A percentile compares a stretch with the other conserved stretches of the same genome.
phyloP scores from a whole-genome alignment of 2,888 invertebrate genomes.

The Stenchaetothrips biformis region DNA sequence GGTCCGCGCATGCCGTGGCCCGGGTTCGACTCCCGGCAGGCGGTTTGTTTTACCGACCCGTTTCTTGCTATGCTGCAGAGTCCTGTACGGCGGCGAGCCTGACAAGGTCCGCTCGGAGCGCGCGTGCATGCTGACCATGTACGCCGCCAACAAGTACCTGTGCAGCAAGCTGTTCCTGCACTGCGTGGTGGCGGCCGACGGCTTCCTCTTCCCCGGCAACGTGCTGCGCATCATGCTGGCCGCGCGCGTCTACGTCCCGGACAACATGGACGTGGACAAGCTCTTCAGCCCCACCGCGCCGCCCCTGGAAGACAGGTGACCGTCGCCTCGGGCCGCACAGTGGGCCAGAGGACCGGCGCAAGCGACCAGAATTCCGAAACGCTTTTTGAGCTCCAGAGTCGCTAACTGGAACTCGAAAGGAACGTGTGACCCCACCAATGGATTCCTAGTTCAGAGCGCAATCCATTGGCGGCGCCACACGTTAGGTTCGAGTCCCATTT shows the following conservation, averaged over 20 bases:
- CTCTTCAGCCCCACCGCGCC: not conserved
- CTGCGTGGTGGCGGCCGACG: conserved; percentile 62
- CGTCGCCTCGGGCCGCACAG: not conserved
- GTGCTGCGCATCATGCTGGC: conserved; percentile 61
- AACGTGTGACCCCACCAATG: too few relatives aligned
- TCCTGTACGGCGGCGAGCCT: conserved; percentile 59
- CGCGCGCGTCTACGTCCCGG: conserved; percentile 39
- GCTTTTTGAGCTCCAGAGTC: too few relatives aligned
- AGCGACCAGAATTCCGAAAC: too few relatives aligned
- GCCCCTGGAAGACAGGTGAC: not conserved
- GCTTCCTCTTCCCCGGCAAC: conserved; percentile 58
- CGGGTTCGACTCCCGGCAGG: too few relatives aligned
- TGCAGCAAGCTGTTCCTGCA: conserved; percentile 63
- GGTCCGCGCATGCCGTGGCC: too few relatives aligned
- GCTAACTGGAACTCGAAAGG: too few relatives aligned
- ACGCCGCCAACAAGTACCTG: conserved; percentile 68
- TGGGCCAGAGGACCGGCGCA: too few relatives aligned
- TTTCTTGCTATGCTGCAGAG: conserved; percentile 45
- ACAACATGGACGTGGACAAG: conserved; percentile 1
- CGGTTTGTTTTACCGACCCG: too few relatives aligned
- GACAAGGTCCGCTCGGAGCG: conserved; percentile 55
- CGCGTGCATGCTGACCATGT: conserved; percentile 64
- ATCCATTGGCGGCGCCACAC: too few relatives aligned
- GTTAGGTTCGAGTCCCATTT: too few relatives aligned
- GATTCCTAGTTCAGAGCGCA: too few relatives aligned